These are phyloP conservation scores for Astatoreochromis straeleni DNA, from an alignment of 2,113 vertebrate species.

Conservation along the genomic window DNA sequence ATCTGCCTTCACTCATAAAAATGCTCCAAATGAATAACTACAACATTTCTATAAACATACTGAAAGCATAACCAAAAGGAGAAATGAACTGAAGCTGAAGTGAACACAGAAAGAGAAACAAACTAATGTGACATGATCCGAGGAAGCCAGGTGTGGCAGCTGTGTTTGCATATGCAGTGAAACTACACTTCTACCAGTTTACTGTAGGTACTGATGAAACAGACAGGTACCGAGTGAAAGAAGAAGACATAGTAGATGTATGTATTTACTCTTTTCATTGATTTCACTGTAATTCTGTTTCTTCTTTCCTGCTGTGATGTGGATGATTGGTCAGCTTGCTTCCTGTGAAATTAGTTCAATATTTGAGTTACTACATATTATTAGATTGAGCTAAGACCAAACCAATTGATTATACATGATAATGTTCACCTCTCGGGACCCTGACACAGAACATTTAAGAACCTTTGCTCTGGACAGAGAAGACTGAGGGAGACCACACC, in stretches of 20 bases:
- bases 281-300: background rate
- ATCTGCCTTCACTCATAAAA: background rate
- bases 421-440: rapidly evolving
- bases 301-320: rapidly evolving
- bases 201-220: background rate
- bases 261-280: rapidly evolving
- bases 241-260: rapidly evolving
- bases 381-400: rapidly evolving
- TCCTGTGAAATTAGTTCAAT: background rate
- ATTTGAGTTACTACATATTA: background rate
- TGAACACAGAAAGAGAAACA: background rate
- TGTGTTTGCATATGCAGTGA: background rate
- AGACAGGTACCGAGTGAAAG: background rate
- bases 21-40: rapidly evolving
- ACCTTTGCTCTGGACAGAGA: background rate
- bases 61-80: background rate
- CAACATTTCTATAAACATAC: rapidly evolving
- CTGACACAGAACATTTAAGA: background rate
- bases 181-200: background rate
- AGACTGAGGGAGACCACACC: background rate
- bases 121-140: background rate
- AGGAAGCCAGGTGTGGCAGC: background rate
- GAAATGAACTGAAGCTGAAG: background rate
- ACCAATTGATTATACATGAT: background rate
- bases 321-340: background rate